Evolutionary conservation across 1,140 invertebrate species (phyloP).

Genomic region (Panulirus ornatus): DNA sequence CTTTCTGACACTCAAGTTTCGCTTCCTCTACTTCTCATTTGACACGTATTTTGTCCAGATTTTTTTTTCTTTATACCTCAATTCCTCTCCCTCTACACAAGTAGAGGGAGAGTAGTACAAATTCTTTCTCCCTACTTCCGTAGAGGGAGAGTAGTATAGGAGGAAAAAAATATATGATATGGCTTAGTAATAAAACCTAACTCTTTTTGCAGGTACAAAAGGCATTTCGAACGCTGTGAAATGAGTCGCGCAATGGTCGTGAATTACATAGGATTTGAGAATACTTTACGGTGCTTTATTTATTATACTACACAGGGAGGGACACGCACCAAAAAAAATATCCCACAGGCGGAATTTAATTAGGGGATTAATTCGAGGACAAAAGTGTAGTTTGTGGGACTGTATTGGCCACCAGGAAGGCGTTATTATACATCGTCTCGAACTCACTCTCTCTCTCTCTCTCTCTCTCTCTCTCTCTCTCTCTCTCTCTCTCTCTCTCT

Average conservation of each 20-base stretch:
- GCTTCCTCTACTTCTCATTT: too few species aligned
- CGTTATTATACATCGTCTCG: neutral
- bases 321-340: constrained; percentile 38
- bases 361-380: constrained; percentile 59
- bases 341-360: constrained; percentile 60
- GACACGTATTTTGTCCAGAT: too few species aligned
- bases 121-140: too few species aligned
- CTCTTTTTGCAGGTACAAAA: constrained; percentile 43
- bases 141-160: too few species aligned
- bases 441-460: neutral
- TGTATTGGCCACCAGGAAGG: constrained; percentile 29
- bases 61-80: too few species aligned
- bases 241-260: constrained; percentile 55
- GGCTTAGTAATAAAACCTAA: constrained; percentile 65
- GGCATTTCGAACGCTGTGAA: constrained; percentile 58
- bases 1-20: too few species aligned
- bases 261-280: constrained; percentile 61
- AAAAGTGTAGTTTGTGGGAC: constrained; percentile 58
- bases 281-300: constrained; percentile 57
- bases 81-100: too few species aligned
- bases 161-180: too few species aligned
- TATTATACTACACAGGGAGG: constrained; percentile 22
- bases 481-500: too few species aligned
- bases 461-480: neutral
- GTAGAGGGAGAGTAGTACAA: too few species aligned